These are phyloP conservation scores for Campylorhamphus procurvoides DNA, from an alignment of 2,113 vertebrate genomes.

Conservation along the genomic window DNA sequence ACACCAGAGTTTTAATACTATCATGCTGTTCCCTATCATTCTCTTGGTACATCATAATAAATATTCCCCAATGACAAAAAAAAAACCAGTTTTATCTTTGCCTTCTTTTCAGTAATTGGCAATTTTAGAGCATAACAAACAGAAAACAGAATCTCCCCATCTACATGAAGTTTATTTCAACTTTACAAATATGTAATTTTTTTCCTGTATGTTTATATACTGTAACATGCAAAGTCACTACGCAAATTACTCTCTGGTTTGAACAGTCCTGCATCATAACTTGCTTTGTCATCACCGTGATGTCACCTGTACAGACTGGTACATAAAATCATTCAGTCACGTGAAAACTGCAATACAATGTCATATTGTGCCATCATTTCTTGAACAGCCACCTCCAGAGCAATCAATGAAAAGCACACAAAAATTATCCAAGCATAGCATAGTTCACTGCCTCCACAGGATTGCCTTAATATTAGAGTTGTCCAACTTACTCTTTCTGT, in stretches of 20 bases:
- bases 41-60: not conserved
- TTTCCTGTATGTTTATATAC: fast-evolving
- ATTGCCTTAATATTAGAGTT: not conserved
- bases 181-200: not conserved
- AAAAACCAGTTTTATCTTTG: not conserved
- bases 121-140: not conserved
- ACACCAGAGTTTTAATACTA: not conserved
- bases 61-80: not conserved
- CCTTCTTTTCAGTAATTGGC: not conserved
- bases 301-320: not conserved
- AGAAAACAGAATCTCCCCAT: not conserved
- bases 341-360: not conserved
- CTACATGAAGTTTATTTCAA: not conserved
- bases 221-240: not conserved
- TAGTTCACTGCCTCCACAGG: not conserved
- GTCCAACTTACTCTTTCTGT: not conserved
- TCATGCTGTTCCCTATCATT: not conserved
- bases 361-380: not conserved
- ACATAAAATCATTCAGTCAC: not conserved
- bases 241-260: not conserved
- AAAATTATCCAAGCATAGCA: not conserved
- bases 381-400: not conserved
- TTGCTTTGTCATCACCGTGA: not conserved
- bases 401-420: not conserved
- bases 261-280: not conserved